phyloP scores from a whole-genome alignment of 2,797 vertebrate genomes.

The Carapus acus region DNA sequence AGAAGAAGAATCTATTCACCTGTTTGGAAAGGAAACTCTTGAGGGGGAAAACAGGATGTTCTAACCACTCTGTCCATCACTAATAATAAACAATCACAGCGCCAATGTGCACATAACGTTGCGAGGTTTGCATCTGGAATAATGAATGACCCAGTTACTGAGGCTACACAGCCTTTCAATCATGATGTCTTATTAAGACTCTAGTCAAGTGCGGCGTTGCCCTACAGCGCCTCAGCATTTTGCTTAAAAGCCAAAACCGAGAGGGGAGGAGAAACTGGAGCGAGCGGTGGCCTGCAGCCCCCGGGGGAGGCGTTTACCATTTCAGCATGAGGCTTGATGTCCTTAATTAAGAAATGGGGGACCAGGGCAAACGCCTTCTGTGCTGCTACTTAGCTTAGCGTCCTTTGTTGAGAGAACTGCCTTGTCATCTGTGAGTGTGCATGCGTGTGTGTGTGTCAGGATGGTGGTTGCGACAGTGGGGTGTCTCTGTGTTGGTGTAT shows the following conservation, averaged over 20 bases:
- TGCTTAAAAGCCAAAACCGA: conserved; percentile 34
- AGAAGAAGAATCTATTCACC: conserved; percentile 14
- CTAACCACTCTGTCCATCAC: conserved; percentile 11
- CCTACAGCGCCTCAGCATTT: conserved; percentile 32
- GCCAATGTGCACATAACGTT: conserved; percentile 12
- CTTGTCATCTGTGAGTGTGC: conserved; percentile 23
- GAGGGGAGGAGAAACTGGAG: conserved; percentile 34
- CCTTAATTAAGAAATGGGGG: conserved; percentile 71
- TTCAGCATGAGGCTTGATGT: conserved; percentile 46
- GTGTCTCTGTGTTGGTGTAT: conserved; percentile 3
- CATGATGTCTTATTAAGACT: conserved; percentile 34
- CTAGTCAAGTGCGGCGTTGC: conserved; percentile 38
- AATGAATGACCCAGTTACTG: conserved; percentile 22
- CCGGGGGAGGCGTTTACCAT: conserved; percentile 59
- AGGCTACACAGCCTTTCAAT: conserved; percentile 22
- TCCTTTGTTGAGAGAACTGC: conserved; percentile 71
- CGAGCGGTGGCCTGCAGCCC: conserved; percentile 43
- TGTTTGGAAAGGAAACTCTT: conserved; percentile 26
- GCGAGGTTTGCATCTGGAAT: conserved; percentile 17
- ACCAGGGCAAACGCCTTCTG: conserved; percentile 49
- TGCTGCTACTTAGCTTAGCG: conserved; percentile 61
- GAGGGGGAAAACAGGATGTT: conserved; percentile 7
- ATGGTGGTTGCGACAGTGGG: too few relatives aligned
- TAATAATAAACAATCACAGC: conserved; percentile 3
- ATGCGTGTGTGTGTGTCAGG: neutral